Conservation (phyloP, 2,113 vertebrate species). For the Gracilinanus agilis region DNA sequence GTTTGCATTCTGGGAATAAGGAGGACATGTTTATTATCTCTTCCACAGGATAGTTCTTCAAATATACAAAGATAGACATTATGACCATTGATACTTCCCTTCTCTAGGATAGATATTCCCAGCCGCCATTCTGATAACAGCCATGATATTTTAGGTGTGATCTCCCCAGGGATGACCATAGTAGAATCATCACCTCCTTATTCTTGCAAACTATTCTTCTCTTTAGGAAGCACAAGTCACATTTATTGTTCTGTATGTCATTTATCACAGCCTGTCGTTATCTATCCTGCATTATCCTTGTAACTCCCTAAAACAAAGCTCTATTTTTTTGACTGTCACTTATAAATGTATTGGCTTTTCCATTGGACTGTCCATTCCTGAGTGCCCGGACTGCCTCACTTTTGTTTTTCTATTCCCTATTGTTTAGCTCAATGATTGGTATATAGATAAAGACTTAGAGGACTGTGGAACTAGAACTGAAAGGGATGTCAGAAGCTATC, state of each 20-base stretch:
- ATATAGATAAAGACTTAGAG: no score
- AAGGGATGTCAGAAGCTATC: background rate
- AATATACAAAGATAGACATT: background rate
- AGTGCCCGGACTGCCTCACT: no score
- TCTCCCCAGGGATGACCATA: background rate
- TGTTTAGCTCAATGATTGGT: no score
- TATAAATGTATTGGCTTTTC: no score
- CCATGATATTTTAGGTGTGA: background rate
- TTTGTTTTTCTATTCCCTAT: background rate
- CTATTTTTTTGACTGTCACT: no score
- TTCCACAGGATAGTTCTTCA: background rate
- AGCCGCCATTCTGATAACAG: background rate
- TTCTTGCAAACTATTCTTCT: background rate
- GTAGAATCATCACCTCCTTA: background rate
- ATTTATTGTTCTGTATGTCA: background rate
- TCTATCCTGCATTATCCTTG: no score
- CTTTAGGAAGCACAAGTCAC: background rate
- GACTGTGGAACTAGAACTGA: background rate
- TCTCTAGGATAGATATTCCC: background rate
- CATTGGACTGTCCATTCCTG: no score
- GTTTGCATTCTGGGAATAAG: background rate
- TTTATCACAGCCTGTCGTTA: no score
- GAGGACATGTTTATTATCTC: background rate
- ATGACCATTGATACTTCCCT: background rate
- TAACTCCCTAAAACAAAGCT: no score